Conservation (phyloP, 2,888 invertebrate species). For the Tubulanus polymorphus region DNA sequence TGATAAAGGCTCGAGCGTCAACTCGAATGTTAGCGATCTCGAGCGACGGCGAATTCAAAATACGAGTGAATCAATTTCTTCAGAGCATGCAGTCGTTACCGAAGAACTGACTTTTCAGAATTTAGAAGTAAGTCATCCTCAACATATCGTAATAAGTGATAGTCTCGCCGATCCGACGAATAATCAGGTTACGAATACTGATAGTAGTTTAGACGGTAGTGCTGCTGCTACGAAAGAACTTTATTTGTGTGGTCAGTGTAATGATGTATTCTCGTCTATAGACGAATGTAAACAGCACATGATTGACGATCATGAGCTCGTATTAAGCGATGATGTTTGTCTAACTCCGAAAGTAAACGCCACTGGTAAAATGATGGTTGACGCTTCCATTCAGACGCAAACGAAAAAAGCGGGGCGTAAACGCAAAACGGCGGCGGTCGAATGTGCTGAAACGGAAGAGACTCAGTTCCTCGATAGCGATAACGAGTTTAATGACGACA, state of each 20-base stretch:
- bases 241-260: slow-evolving; percentile 51
- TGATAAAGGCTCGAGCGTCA: no score
- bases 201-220: not conserved
- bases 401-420: slow-evolving; percentile 30
- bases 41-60: no score
- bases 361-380: not conserved
- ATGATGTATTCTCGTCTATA: slow-evolving; percentile 43
- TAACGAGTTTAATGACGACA: no score
- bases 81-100: not conserved
- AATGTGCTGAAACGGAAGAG: not conserved
- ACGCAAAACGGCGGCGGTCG: slow-evolving; percentile 15
- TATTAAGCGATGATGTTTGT: slow-evolving; percentile 12
- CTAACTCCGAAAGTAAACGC: not conserved
- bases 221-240: slow-evolving; percentile 27
- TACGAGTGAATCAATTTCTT: no score
- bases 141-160: not conserved
- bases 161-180: not conserved
- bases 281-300: slow-evolving; percentile 50
- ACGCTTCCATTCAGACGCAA: slow-evolving; percentile 5
- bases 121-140: no score
- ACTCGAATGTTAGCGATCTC: no score
- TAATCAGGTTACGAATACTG: not conserved
- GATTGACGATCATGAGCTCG: slow-evolving; percentile 34
- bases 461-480: no score
- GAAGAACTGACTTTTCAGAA: no score